Base-by-base conservation (phyloP, 2,797 vertebrate genomes). In the Periparus ater region DNA sequence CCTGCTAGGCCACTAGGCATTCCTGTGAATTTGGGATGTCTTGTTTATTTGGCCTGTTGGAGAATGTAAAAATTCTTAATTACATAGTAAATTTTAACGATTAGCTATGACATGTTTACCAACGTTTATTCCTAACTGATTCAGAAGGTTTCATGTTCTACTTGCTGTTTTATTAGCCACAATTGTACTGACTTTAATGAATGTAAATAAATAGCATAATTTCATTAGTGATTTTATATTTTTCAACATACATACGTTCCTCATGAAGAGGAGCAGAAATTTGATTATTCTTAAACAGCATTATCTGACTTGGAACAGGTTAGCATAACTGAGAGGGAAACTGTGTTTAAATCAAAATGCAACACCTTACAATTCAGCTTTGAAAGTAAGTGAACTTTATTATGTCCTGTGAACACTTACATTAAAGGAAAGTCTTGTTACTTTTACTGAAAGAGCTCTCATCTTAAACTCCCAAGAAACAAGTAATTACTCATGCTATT, bases 11-110 rank as follows among this genome's bases (percentile, higher is more conserved):
- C 62, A 48, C 10, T n/a, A 20, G 10, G 10, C 13, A 40, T 61
- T 77, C 45, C 77, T 53, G 55, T n/a, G 58, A 82, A 79, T 80
- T 88, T 80, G 36, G 38, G 18, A 71, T 45, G 38, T 47, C 29
- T 38, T 96, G 62, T 95, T 96, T 85, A 38, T 76, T 67, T 91
- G 66, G 45, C 34, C 38, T 84, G 11, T 34, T 42, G 22, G 55
- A 70, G 88, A 91, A 96, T 65, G 55, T 48, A 71, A 85, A 91
- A 91, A 47, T 78, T 63, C 84, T 74, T 45, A 68, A 61, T 84
- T 67, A 23, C 45, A 14, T 6, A 29, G 51, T 66, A 84, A 86
- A 57, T 76, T 72, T 84, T 89, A 87, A 36, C 8, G 58, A 57
- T 70, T 36, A 89, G 13, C 21, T 68, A 32, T 51, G 66, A 34